phyloP scores from a whole-genome alignment of 2,888 invertebrate genomes.

The Halictus quadricinctus region DNA sequence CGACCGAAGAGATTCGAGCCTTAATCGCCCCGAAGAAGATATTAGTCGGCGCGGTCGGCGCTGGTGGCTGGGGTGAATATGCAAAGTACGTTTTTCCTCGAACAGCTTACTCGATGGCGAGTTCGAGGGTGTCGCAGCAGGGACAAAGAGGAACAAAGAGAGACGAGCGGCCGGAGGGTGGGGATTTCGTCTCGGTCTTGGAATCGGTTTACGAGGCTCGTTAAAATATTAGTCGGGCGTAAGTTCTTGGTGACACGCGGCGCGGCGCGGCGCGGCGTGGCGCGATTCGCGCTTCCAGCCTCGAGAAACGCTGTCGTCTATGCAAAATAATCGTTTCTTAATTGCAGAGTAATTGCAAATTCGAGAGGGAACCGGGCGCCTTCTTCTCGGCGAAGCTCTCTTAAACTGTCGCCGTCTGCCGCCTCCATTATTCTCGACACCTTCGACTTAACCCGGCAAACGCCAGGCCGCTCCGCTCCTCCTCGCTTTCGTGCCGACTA shows the following conservation, averaged over 20 bases:
- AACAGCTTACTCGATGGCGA: slow-evolving; percentile 56
- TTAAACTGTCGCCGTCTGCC: slow-evolving; percentile 72
- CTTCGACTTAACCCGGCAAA: slow-evolving; percentile 69
- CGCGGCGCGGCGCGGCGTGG: slow-evolving; percentile 76
- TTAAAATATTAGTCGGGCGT: slow-evolving; percentile 81
- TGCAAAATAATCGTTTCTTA: slow-evolving; percentile 82
- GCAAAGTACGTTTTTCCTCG: slow-evolving; percentile 79
- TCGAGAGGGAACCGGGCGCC: slow-evolving; percentile 64
- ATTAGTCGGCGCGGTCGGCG: slow-evolving; percentile 56
- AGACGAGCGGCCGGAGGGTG: background rate
- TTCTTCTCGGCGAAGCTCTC: slow-evolving; percentile 45
- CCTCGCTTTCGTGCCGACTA: background rate
- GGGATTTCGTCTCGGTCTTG: slow-evolving; percentile 60
- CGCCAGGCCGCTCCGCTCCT: background rate
- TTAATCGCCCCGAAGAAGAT: slow-evolving; percentile 52
- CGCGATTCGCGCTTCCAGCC: slow-evolving; percentile 71
- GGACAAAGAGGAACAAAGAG: background rate
- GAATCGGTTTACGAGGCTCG: slow-evolving; percentile 81
- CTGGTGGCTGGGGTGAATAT: slow-evolving; percentile 73
- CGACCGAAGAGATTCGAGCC: slow-evolving; percentile 7
- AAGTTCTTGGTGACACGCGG: slow-evolving; percentile 81
- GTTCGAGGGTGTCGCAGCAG: slow-evolving; percentile 35
- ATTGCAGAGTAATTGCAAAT: slow-evolving; percentile 81
- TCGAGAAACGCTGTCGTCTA: slow-evolving; percentile 70
- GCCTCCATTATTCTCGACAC: slow-evolving; percentile 73